These are phyloP conservation scores for Atherinosoma microstoma DNA, from an alignment of 2,797 vertebrate species.

Conservation along the genomic window DNA sequence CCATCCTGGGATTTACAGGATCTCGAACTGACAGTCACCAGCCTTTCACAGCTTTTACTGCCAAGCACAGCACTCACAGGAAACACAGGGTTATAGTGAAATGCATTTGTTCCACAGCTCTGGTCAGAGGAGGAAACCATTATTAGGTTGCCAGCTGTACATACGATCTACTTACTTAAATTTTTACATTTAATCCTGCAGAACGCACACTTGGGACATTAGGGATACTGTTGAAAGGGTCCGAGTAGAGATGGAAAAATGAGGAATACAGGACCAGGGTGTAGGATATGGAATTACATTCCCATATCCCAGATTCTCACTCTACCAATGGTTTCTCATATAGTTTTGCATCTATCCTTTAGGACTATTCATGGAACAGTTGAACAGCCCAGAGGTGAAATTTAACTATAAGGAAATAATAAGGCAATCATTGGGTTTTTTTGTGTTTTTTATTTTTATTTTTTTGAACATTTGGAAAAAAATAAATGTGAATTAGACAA, in stretches of 20 bases:
- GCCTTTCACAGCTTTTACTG: slow-evolving; percentile 40
- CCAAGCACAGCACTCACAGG: slow-evolving; percentile 52
- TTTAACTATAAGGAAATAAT: not conserved
- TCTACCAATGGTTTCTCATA: slow-evolving; percentile 35
- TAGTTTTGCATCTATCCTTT: slow-evolving; percentile 62
- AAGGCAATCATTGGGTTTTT: not conserved
- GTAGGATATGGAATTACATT: slow-evolving; percentile 25
- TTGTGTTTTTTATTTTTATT: not conserved
- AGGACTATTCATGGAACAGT: slow-evolving; percentile 18
- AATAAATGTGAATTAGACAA: not conserved
- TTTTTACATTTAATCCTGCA: slow-evolving; percentile 41
- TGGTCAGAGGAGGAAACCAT: slow-evolving; percentile 50
- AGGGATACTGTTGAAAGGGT: slow-evolving; percentile 44
- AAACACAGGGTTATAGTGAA: slow-evolving; percentile 57
- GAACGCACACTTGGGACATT: slow-evolving; percentile 31
- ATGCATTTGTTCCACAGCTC: slow-evolving; percentile 31
- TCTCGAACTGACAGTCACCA: slow-evolving; percentile 58
- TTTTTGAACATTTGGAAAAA: not conserved
- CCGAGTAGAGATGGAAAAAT: slow-evolving; percentile 17
- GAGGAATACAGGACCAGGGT: slow-evolving; percentile 38
- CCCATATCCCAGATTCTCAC: slow-evolving; percentile 35
- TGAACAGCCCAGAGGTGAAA: not conserved
- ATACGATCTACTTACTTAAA: slow-evolving; percentile 49
- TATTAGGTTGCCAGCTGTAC: slow-evolving; percentile 64
- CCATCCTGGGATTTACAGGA: slow-evolving; percentile 57